phyloP scores from a whole-genome alignment of 2,113 vertebrate genomes.

The Pseudopipra pipra region DNA sequence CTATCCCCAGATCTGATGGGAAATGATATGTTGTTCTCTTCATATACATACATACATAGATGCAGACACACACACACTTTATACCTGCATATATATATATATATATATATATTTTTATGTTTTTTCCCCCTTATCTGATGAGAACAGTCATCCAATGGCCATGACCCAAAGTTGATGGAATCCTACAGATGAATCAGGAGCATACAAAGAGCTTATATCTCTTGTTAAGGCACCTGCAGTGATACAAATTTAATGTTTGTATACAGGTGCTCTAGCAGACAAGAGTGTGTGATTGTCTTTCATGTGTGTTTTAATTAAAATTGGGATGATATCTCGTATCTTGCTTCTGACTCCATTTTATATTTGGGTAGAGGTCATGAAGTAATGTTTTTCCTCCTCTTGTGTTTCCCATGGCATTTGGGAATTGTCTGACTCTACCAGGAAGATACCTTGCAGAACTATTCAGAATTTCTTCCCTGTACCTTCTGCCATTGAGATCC shows the following conservation, averaged over 20 bases:
- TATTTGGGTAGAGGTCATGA: neutral
- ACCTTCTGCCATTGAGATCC: neutral
- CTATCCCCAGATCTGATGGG: neutral
- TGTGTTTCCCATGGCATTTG: constrained; percentile 14
- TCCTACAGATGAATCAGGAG: neutral
- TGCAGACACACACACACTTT: neutral
- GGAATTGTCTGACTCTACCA: neutral
- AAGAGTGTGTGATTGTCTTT: neutral
- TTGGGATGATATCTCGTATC: neutral
- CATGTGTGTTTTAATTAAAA: neutral
- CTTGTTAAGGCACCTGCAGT: neutral
- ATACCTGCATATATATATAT: neutral
- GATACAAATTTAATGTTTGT: neutral
- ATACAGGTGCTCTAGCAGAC: neutral
- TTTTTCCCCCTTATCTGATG: neutral
- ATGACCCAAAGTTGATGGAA: neutral
- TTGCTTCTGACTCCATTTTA: neutral
- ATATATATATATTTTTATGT: too few relatives aligned
- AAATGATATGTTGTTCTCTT: neutral
- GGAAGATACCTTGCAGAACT: neutral
- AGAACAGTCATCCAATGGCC: neutral
- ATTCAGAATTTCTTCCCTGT: neutral
- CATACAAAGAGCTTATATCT: neutral
- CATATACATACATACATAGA: neutral
- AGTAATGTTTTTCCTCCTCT: neutral